A percentile compares a stretch with the other conserved stretches of the same genome.
These are phyloP conservation scores for Turnix velox DNA, from an alignment of 2,113 vertebrate species.

Conservation along the genomic window DNA sequence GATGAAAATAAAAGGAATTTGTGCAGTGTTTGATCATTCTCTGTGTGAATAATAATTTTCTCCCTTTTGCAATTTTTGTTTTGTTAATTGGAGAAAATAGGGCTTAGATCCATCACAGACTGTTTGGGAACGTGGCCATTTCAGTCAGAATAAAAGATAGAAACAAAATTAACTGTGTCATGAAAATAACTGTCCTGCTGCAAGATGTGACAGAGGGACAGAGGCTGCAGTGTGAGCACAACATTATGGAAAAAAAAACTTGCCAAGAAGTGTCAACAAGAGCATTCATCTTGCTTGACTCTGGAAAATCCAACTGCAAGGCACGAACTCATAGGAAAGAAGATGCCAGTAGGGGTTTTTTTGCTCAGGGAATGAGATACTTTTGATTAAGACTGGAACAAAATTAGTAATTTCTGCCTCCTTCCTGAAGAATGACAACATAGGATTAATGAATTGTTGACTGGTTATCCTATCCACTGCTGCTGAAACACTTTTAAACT, in stretches of 20 bases:
- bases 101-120: not conserved
- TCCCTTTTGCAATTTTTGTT: not conserved
- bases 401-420: not conserved
- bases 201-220: not conserved
- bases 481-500: not conserved
- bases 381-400: not conserved
- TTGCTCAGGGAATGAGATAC: not conserved
- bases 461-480: not conserved
- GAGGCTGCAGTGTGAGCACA: not conserved
- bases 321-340: not conserved
- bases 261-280: not conserved
- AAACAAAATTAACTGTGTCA: not conserved
- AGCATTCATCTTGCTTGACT: not conserved
- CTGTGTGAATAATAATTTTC: not conserved
- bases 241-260: not conserved
- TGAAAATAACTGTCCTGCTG: not conserved
- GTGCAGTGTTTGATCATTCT: not conserved
- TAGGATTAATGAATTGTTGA: not conserved
- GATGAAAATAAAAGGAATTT: not conserved
- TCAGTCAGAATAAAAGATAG: no score
- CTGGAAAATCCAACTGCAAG: not conserved
- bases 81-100: not conserved
- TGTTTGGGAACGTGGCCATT: not conserved
- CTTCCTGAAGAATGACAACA: not conserved
- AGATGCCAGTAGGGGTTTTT: not conserved